These are phyloP conservation scores for Halcyon smyrnensis DNA, from an alignment of 2,797 vertebrate species.

Conservation along the genomic window DNA sequence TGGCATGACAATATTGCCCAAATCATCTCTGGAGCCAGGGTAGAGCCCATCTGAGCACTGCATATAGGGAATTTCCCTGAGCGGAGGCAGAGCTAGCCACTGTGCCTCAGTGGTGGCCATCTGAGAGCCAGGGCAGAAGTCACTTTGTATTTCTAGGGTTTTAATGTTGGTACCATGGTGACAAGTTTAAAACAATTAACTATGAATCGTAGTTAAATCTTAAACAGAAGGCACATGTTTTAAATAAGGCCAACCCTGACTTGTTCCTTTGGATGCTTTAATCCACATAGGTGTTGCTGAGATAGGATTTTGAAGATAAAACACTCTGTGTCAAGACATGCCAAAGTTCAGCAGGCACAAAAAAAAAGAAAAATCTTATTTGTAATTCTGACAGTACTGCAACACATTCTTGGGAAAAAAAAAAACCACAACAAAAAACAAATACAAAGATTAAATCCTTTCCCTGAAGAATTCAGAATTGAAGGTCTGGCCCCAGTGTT, in stretches of 20 bases:
- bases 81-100: not conserved
- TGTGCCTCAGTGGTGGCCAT: rapidly evolving
- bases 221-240: not conserved
- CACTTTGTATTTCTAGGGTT: not conserved
- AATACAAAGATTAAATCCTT: not conserved
- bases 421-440: not conserved
- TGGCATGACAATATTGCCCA: rapidly evolving
- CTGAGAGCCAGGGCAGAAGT: not conserved
- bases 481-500: not conserved
- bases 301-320: not conserved
- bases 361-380: not conserved
- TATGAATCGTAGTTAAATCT: not conserved
- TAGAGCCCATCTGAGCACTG: not conserved
- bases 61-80: rapidly evolving
- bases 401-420: not conserved
- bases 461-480: not conserved
- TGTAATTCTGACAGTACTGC: not conserved
- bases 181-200: not conserved
- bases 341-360: not conserved
- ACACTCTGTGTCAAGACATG: not conserved
- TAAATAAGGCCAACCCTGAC: not conserved
- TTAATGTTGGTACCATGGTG: not conserved
- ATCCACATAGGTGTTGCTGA: not conserved
- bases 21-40: not conserved
- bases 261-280: not conserved